Conservation (phyloP, 2,797 vertebrate genomes). For the Remorina albescens region DNA sequence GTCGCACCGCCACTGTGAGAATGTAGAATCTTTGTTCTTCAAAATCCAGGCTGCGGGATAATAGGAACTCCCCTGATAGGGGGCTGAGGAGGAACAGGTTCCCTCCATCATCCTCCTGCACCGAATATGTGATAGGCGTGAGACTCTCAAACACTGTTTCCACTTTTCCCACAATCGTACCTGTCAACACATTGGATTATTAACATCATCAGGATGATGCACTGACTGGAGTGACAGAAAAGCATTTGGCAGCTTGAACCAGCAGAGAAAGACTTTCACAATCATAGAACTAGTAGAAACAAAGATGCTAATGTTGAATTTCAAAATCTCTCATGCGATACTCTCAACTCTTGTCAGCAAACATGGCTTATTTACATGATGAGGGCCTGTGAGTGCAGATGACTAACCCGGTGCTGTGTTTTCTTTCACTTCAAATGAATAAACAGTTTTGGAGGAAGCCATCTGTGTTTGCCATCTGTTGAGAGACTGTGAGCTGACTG, state of each 20-base stretch:
- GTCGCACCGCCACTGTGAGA: slow-evolving; percentile 75
- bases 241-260: slow-evolving; percentile 2
- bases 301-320: not conserved
- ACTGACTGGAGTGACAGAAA: not conserved
- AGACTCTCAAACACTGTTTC: slow-evolving; percentile 49
- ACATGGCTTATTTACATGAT: slow-evolving; percentile 17
- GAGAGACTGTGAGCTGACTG: slow-evolving; percentile 35
- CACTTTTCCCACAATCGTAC: slow-evolving; percentile 83
- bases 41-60: slow-evolving; percentile 84
- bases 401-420: slow-evolving; percentile 83
- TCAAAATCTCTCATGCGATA: not conserved
- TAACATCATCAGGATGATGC: not conserved
- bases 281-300: not conserved
- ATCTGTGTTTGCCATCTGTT: slow-evolving; percentile 74
- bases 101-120: slow-evolving; percentile 84
- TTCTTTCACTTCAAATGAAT: slow-evolving; percentile 85
- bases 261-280: not conserved
- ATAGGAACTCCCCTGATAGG: slow-evolving; percentile 83
- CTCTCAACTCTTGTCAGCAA: slow-evolving; percentile 4
- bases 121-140: slow-evolving; percentile 76
- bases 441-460: slow-evolving; percentile 78
- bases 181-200: slow-evolving; percentile 69
- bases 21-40: slow-evolving; percentile 82
- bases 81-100: slow-evolving; percentile 84
- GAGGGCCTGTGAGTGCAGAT: slow-evolving; percentile 23